A percentile compares a stretch with the other conserved stretches of the same genome.
phyloP scores from a whole-genome alignment of 2,113 vertebrate genomes.

The Pelvicachromis taeniatus region DNA sequence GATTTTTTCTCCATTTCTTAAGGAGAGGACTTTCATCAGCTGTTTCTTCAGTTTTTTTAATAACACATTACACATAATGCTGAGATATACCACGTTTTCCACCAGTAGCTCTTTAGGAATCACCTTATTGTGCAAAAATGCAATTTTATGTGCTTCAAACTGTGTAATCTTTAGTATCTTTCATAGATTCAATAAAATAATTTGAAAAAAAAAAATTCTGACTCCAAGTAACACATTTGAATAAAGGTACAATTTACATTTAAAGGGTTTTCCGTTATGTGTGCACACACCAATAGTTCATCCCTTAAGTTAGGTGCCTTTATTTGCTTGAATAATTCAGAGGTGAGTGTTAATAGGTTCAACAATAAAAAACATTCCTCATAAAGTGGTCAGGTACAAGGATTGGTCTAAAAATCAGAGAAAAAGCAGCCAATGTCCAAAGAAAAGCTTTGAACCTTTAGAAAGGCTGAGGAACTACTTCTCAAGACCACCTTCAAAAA shows the following conservation, averaged over 20 bases:
- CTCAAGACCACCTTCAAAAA: background rate
- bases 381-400: background rate
- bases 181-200: background rate
- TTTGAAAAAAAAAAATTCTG: background rate
- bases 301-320: background rate
- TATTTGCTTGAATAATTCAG: background rate
- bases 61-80: too few species aligned
- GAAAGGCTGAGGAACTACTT: background rate
- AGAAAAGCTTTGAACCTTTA: background rate
- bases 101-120: too few species aligned
- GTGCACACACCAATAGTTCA: background rate
- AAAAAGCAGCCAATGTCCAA: background rate
- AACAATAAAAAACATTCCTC: background rate
- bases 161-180: background rate
- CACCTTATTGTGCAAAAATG: background rate
- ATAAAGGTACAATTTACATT: background rate
- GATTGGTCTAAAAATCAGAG: background rate
- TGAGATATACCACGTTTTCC: too few species aligned
- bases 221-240: background rate
- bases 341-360: background rate
- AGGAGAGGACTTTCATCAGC: too few species aligned
- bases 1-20: too few species aligned
- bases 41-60: too few species aligned
- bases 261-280: background rate
- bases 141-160: fast-evolving